Evolutionary conservation across 2,113 vertebrate species (phyloP).

Genomic region (Nymphicus hollandicus): DNA sequence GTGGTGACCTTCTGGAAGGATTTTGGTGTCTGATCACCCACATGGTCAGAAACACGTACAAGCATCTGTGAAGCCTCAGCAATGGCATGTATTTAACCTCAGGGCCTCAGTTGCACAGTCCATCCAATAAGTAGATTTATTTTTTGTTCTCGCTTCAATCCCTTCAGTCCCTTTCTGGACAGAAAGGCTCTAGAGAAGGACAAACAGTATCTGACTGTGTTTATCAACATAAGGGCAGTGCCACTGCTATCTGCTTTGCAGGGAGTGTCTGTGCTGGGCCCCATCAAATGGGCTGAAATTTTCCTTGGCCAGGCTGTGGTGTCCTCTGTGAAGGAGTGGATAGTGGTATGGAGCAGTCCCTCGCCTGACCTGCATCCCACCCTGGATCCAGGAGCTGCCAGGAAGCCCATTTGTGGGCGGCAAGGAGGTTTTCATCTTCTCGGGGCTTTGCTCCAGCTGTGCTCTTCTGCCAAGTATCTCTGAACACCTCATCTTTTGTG

Average conservation of each 20-base stretch:
- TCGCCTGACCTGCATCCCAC: background rate
- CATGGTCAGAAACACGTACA: no score
- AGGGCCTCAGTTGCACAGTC: no score
- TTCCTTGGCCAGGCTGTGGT: background rate
- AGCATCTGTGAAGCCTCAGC: no score
- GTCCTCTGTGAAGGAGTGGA: background rate
- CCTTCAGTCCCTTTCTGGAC: background rate
- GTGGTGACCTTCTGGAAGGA: background rate
- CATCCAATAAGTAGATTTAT: background rate
- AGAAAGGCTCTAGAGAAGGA: background rate
- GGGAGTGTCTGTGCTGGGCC: background rate
- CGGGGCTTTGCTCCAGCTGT: background rate
- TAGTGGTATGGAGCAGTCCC: background rate
- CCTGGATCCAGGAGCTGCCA: background rate
- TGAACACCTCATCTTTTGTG: background rate
- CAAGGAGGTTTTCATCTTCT: background rate
- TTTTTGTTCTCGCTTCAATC: background rate
- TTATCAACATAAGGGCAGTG: background rate
- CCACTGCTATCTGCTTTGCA: background rate
- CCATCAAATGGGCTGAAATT: background rate
- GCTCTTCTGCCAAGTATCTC: background rate
- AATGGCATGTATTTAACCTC: no score
- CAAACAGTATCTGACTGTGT: background rate
- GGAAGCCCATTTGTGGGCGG: background rate
- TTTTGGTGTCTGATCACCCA: background rate